These are phyloP conservation scores for Microcebus griseorufus DNA, from an alignment of 2,113 vertebrate species.

Conservation along the genomic window DNA sequence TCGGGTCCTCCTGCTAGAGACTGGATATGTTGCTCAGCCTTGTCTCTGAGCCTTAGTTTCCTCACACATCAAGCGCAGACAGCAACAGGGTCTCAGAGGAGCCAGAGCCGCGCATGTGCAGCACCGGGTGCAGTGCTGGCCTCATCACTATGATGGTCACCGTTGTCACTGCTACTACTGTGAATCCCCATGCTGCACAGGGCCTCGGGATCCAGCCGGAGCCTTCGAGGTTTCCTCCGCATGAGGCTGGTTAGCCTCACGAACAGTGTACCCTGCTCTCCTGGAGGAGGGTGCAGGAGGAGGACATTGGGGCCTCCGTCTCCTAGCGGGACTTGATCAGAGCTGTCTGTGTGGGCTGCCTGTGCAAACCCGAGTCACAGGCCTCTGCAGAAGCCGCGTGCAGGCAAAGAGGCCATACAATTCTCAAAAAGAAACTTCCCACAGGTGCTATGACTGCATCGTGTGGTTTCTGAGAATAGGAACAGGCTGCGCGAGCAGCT, in stretches of 20 bases:
- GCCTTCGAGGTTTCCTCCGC: background rate
- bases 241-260: background rate
- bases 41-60: background rate
- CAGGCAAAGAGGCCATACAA: conserved; percentile 48
- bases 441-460: conserved; percentile 30
- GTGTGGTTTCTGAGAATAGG: conserved; percentile 64
- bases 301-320: background rate
- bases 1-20: background rate
- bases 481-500: conserved; percentile 7
- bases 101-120: background rate
- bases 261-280: background rate
- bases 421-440: conserved; percentile 65
- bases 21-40: background rate
- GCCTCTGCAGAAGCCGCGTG: conserved; percentile 13
- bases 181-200: background rate
- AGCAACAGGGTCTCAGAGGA: background rate
- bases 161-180: no score
- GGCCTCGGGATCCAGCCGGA: background rate
- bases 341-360: background rate
- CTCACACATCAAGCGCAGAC: background rate
- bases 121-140: background rate
- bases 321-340: background rate
- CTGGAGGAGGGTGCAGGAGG: background rate
- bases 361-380: background rate
- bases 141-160: background rate